Evolutionary conservation across 2,113 vertebrate species (phyloP), one percentile per base, ranked within the genome.

Genomic region (Otolemur garnettii): DNA sequence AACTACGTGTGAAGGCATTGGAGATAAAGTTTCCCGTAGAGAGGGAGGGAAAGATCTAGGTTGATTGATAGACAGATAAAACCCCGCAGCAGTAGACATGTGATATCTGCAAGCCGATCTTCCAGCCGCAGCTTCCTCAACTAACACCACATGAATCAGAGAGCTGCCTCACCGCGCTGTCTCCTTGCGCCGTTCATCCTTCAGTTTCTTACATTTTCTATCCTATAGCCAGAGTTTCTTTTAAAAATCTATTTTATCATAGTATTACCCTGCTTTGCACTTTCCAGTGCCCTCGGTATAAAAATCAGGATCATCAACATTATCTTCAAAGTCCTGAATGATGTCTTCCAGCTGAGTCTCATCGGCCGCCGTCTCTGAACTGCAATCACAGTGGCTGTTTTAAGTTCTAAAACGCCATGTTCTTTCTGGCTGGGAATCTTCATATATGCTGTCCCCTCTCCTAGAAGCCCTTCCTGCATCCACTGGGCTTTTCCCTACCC

Each of bases 141-240:
- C 1, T 42, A 62, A 68, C 6, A 60, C 19, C 19, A 55, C 30
- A 18, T n/a, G 2, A 85, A 55, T 71, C 35, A 86, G 77, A 78
- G 45, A 89, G 55, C 19, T 45, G 35, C 22, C 33, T 19, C 60
- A 6, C 21, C 90, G 45, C 91, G 60, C 1, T 62, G 21, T 15
- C 28, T 90, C 38, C 38, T 95, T 81, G 9, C 2, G 28, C 53
- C 3, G 35, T 59, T 95, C 14, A 74, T 45, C 22, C 21, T 82
- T 84, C 7, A 87, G n/a, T 89, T 75, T 95, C 21, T 95, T 92
- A 82, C 82, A 21, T 66, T 66, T 85, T 95, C 42, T 90, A 42
- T 90, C 84, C 7, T 77, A 2, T 60, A 71, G 9, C 19, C 0
- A 80, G 28, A 71, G 45, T 22, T 30, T 30, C 33, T 84, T 19